These are phyloP conservation scores for Parthenolecanium corni DNA, from an alignment of 2,888 invertebrate species.

Conservation along the genomic window DNA sequence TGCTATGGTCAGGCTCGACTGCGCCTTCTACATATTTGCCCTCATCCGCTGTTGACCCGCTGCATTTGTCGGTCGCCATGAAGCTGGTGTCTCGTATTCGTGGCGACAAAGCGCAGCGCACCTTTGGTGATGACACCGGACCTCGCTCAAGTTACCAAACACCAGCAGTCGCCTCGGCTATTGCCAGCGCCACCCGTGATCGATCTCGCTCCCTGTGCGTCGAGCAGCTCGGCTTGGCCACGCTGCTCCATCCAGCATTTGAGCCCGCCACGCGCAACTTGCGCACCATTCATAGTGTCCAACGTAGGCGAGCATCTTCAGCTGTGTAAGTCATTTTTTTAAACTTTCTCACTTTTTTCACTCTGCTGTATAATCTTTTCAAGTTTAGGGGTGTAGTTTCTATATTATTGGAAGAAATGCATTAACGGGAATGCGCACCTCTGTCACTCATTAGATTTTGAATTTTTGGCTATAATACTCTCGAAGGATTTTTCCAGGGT, in stretches of 20 bases:
- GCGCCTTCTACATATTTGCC: too few species aligned
- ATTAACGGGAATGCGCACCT: too few species aligned
- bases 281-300: slow-evolving; percentile 34
- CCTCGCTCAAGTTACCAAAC: slow-evolving; percentile 10
- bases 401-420: too few species aligned
- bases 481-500: too few species aligned
- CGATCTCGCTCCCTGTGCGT: slow-evolving; percentile 40
- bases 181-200: slow-evolving; percentile 34
- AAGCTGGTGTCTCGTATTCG: slow-evolving; percentile 31
- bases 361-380: too few species aligned
- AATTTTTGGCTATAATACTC: too few species aligned
- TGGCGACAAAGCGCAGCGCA: slow-evolving; percentile 19
- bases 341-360: too few species aligned
- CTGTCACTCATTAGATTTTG: too few species aligned
- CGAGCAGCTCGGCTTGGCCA: slow-evolving; percentile 34
- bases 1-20: background rate
- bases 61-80: slow-evolving; percentile 9
- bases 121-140: background rate
- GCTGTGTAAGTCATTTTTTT: slow-evolving; percentile 36
- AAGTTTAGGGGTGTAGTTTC: too few species aligned
- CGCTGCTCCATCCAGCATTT: slow-evolving; percentile 35
- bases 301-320: slow-evolving; percentile 36
- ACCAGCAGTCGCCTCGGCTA: background rate
- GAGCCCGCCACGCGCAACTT: slow-evolving; percentile 35
- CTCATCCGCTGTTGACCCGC: too few species aligned